Conservation (phyloP, 2,113 vertebrate genomes). For the Cynoglossus semilaevis region DNA sequence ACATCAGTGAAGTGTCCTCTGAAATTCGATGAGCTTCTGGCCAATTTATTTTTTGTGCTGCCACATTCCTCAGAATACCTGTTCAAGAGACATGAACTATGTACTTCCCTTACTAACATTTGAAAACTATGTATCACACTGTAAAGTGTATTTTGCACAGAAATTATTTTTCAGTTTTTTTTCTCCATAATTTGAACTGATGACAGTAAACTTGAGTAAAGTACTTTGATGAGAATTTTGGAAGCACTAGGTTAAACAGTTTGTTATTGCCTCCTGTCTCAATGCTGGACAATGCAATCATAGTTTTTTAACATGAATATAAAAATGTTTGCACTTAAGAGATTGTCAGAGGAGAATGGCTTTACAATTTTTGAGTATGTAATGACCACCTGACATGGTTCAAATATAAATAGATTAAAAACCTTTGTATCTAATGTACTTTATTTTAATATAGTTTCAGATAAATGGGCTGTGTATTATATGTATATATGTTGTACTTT, state of each 20-base stretch:
- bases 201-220: conserved; percentile 40
- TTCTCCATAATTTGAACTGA: conserved; percentile 32
- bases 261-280: conserved; percentile 73
- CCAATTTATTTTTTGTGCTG: background rate
- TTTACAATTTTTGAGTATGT: conserved; percentile 77
- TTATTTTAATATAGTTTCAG: conserved; percentile 87
- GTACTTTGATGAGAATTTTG: conserved; percentile 62
- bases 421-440: conserved; percentile 86
- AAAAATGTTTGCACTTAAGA: conserved; percentile 88
- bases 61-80: conserved; percentile 14
- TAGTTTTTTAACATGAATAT: conserved; percentile 67
- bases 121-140: conserved; percentile 73
- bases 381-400: conserved; percentile 73
- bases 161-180: conserved; percentile 47
- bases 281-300: conserved; percentile 84
- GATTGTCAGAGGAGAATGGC: conserved; percentile 82
- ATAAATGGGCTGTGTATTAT: conserved; percentile 82
- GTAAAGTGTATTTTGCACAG: conserved; percentile 84
- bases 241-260: conserved; percentile 70
- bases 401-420: conserved; percentile 71
- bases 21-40: conserved; percentile 20
- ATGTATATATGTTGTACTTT: conserved; percentile 76
- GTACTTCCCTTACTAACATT: conserved; percentile 31
- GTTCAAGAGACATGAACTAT: conserved; percentile 20
- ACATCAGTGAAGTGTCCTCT: conserved; percentile 43